Evolutionary conservation across 2,797 vertebrate species (phyloP).

Genomic region (Lacerta bilineata): DNA sequence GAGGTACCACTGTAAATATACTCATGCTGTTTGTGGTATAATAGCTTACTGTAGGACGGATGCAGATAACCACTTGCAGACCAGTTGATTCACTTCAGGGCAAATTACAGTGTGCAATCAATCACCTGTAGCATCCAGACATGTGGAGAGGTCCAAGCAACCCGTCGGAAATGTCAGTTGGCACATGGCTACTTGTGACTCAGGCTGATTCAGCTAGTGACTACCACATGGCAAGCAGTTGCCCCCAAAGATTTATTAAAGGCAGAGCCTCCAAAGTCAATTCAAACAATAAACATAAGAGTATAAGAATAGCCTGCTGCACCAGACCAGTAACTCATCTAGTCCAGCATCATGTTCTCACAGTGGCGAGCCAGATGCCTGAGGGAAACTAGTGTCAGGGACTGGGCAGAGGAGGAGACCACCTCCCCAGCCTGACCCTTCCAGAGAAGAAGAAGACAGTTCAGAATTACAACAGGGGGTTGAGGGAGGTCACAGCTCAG

Average conservation of each 20-base stretch:
- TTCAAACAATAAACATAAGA: background rate
- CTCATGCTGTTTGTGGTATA: background rate
- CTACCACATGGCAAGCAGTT: background rate
- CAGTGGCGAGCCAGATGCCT: too few relatives aligned
- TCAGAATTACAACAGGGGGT: too few relatives aligned
- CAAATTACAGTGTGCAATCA: background rate
- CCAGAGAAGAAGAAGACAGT: too few relatives aligned
- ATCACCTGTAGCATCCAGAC: background rate
- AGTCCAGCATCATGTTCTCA: too few relatives aligned
- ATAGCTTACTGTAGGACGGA: background rate
- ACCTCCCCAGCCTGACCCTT: too few relatives aligned
- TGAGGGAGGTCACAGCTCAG: too few relatives aligned
- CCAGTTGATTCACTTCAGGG: too few relatives aligned
- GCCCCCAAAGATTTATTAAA: background rate
- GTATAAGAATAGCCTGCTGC: too few relatives aligned
- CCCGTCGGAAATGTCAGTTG: background rate
- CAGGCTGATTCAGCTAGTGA: background rate
- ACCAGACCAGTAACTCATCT: too few relatives aligned
- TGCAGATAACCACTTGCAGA: background rate
- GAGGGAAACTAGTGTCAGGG: too few relatives aligned
- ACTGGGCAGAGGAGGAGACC: too few relatives aligned
- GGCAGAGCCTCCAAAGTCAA: background rate
- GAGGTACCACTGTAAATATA: background rate
- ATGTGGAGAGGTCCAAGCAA: background rate
- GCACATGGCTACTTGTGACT: background rate